Conservation (phyloP, 2,113 vertebrate genomes). For the Cephalopterus ornatus region DNA sequence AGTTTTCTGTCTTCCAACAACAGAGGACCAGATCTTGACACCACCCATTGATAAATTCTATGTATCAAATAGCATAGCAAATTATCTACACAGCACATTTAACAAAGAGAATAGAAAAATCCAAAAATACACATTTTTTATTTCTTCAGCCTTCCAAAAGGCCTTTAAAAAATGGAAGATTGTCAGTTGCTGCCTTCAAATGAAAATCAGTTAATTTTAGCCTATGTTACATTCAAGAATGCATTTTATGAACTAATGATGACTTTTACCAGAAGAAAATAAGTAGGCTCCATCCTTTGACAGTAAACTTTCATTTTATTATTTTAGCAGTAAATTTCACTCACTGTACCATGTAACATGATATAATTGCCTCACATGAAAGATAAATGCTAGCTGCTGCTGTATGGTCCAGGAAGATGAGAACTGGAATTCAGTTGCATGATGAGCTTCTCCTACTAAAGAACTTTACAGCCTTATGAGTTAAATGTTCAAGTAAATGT, state of each 20-base stretch:
- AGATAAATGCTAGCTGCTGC: neutral
- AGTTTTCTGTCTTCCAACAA: neutral
- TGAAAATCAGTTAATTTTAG: neutral
- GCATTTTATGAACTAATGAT: slow-evolving; percentile 31
- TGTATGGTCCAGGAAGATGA: neutral
- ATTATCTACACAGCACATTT: neutral
- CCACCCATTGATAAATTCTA: neutral
- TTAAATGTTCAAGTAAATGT: neutral
- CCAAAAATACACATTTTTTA: neutral
- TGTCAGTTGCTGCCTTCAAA: neutral
- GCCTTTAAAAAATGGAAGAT: neutral
- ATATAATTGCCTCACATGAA: slow-evolving; percentile 10
- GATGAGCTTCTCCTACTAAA: neutral
- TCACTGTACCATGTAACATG: neutral
- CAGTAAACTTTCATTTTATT: slow-evolving; percentile 25
- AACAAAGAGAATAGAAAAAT: neutral
- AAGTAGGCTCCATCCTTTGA: neutral
- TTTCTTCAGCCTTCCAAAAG: neutral
- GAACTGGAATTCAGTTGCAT: neutral
- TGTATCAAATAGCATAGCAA: neutral
- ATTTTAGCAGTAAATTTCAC: slow-evolving; percentile 29
- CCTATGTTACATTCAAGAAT: slow-evolving; percentile 6
- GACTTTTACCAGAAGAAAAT: slow-evolving; percentile 15
- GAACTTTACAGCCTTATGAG: neutral
- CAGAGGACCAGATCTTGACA: neutral